Evolutionary conservation across 2,888 invertebrate species (phyloP).

Genomic region (Sminthurinus aureus): DNA sequence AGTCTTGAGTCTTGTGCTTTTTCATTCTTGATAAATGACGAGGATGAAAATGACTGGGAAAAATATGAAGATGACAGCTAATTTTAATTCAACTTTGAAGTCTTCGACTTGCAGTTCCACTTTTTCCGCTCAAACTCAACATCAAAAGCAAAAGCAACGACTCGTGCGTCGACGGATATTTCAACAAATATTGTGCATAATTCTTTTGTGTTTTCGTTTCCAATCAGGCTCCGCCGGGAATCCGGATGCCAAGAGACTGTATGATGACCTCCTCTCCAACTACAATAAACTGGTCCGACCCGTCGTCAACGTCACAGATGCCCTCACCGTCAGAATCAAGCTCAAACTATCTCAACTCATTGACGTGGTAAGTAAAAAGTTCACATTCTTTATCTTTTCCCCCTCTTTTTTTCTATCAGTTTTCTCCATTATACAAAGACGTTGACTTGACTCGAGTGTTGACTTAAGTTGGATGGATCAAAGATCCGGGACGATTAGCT

Average conservation of each 20-base stretch:
- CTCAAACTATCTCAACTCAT: slow-evolving; percentile 87
- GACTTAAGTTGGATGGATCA: no score
- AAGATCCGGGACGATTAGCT: no score
- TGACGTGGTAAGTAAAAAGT: slow-evolving; percentile 76
- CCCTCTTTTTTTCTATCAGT: no score
- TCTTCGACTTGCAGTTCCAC: no score
- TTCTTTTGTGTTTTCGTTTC: slow-evolving; percentile 55
- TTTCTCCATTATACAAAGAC: no score
- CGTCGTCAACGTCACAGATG: slow-evolving; percentile 84
- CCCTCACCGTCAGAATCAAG: slow-evolving; percentile 84
- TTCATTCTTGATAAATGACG: no score
- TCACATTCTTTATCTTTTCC: no score
- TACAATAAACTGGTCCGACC: slow-evolving; percentile 89
- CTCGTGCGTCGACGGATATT: slow-evolving; percentile 3
- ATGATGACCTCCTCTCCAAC: slow-evolving; percentile 85
- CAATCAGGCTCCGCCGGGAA: slow-evolving; percentile 80
- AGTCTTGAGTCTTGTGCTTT: no score
- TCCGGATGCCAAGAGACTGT: slow-evolving; percentile 86
- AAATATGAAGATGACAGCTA: background rate
- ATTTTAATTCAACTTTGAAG: slow-evolving; percentile 36
- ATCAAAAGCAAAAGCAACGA: no score
- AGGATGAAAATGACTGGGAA: no score
- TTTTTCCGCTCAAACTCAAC: no score
- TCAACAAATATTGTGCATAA: slow-evolving; percentile 26
- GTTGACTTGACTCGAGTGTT: no score